Evolutionary conservation across 1,140 invertebrate genomes (phyloP), one percentile per base, ranked within the genome.

Genomic region (Pogonognathellus flavescens): DNA sequence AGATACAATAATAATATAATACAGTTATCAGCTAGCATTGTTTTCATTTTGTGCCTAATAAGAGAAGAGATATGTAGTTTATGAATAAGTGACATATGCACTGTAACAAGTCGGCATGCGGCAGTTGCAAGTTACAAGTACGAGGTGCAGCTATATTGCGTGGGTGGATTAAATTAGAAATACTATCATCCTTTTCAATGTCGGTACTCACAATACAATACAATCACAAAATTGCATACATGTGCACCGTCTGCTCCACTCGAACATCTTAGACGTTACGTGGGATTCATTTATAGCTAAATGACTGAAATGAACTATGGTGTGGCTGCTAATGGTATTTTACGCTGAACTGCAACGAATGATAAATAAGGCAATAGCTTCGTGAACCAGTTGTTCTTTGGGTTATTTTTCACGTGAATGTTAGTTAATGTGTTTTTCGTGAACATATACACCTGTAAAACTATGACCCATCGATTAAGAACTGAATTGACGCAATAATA

Each of bases 281-380:
- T 66, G 62, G 62, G 62, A 14, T 66, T 66, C 20, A 25, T 66
- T 66, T 66, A 66, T 66, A 66, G 62, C 62, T 31, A 66, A 66
- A 25, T 25, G 62, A 66, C 62, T 66, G 22, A 20, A 25, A 66
- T 66, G 60, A 22, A 11, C 20, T 62, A 20, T 62, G 62, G 62
- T 66, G 62, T 66, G 25, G 22, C 22, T 66, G 25, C 22, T 66
- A 25, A 11, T 55, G 53, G 53, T 55, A 55, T 66, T 66, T 25
- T 14, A 66, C 13, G 62, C 62, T 66, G 25, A 9, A 62, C n/a
- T 66, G 6, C 18, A 66, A 25, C 18, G 14, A 66, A 22, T 25
- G 22, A 31, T 10, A 13, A 22, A 66, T 18, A 22, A 25, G 9
- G 62, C 14, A 25, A 25, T 66, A 66, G 20, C 25, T 66, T 25